These are phyloP conservation scores for Dichetophora obliterata DNA, from an alignment of 2,888 invertebrate species.

Conservation along the genomic window DNA sequence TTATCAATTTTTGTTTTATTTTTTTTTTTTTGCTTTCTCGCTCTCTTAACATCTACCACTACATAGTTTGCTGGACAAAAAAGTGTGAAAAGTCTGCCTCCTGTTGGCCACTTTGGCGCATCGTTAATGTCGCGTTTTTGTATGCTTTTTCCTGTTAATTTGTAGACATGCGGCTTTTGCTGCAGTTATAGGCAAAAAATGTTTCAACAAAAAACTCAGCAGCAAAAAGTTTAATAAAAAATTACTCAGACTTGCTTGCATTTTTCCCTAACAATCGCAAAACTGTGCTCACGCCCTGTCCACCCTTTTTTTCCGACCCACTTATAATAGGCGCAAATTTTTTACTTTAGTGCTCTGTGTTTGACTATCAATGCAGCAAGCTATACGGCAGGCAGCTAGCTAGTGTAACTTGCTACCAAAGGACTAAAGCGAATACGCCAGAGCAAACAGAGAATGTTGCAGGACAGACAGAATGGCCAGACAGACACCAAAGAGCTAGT, in stretches of 20 bases:
- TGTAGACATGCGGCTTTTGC: conserved; percentile 18
- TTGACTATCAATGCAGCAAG: neutral
- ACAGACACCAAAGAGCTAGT: neutral
- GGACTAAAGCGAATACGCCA: neutral
- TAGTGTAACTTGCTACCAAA: neutral
- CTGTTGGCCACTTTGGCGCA: conserved; percentile 1
- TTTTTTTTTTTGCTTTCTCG: neutral
- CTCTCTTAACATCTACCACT: neutral
- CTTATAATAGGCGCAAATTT: conserved; percentile 2
- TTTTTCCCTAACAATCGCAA: neutral
- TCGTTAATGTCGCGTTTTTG: conserved; percentile 9
- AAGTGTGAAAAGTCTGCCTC: neutral
- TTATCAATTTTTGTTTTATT: neutral
- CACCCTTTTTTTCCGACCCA: neutral
- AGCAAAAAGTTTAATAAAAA: neutral
- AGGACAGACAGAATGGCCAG: neutral
- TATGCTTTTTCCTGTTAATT: neutral
- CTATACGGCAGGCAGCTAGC: neutral
- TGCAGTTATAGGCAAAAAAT: conserved; percentile 2
- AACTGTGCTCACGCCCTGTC: too few species aligned
- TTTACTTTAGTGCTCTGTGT: neutral
- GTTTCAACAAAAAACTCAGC: neutral
- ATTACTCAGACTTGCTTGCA: neutral
- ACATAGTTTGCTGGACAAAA: neutral
- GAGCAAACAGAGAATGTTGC: neutral